Base-by-base conservation (phyloP, 2,888 invertebrate species). In the Sceliomorpha sp. region DNA sequence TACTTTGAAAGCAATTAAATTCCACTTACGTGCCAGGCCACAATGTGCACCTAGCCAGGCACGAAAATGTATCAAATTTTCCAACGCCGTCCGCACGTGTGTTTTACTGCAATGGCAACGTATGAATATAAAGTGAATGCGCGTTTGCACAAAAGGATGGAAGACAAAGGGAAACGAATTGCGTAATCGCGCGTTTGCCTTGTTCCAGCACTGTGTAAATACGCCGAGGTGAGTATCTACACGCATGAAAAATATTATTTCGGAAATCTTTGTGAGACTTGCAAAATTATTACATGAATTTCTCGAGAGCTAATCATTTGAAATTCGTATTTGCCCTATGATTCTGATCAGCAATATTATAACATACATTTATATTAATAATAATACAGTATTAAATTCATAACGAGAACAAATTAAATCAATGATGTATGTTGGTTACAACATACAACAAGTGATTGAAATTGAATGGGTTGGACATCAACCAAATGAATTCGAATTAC, bases 101-200 rank as follows among this genome's bases (percentile, higher is more conserved):
- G 24, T 37, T 44, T 60, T 17, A 42, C 24, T 26, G 36, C 17
- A 42, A 20, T 27, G 15, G n/a, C 17, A 31, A 17, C 12, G 8
- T 27, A 48, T 40, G 42, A 63, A 55, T 63, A 27, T 12, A 40
- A 31, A 32, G 47, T 6, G 42, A 8, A 29, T 42, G 59, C 66
- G 53, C 53, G 58, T 45, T 37, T 34, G 58, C 48, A 53, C 66
- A 66, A 66, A 66, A 31, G 59, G 34, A 13, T 8, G 39, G 27
- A 26, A 59, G 20, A 66, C 51, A 50, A 53, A 59, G 17, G 37
- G 20, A 56, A 40, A 29, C 15, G 34, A 4, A 27, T 59, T 59
- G 47, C 32, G 47, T 45, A 66, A 66, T 29, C 24, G 40, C 42
- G 34, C 31, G 17, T 32, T 13, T 59, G 20, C 10, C 15, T 32